A percentile compares a stretch with the other conserved stretches of the same genome.
Evolutionary conservation across 2,113 vertebrate genomes (phyloP).

Genomic region (Anarrhichthys ocellatus): DNA sequence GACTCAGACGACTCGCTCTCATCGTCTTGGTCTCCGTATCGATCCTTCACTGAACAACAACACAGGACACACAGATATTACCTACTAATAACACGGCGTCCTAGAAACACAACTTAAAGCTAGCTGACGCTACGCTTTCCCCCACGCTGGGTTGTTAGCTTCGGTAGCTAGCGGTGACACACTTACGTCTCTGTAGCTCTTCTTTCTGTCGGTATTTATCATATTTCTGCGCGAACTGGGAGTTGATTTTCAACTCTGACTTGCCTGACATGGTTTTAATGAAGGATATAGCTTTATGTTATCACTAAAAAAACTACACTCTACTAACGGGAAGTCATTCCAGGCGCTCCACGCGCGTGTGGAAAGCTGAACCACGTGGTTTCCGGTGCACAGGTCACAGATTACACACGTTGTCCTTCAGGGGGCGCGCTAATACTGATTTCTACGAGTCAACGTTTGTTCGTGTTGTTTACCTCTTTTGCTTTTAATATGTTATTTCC

Average conservation of each 20-base stretch:
- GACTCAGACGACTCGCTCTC: conserved; percentile 78
- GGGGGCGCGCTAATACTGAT: conserved; percentile 12
- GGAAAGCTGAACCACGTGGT: conserved; percentile 28
- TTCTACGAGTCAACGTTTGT: neutral
- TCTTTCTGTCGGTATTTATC: conserved; percentile 90
- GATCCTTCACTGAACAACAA: conserved; percentile 87
- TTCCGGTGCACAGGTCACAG: conserved; percentile 47
- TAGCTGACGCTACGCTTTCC: neutral
- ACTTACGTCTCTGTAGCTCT: conserved; percentile 91
- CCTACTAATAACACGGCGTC: fast-evolving
- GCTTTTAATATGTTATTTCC: neutral
- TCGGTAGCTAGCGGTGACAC: conserved; percentile 12
- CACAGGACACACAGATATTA: neutral
- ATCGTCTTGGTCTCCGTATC: conserved; percentile 81
- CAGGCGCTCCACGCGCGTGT: conserved; percentile 19
- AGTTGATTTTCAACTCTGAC: conserved; percentile 84
- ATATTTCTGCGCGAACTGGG: conserved; percentile 87
- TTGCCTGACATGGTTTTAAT: conserved; percentile 71
- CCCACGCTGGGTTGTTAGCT: conserved; percentile 55
- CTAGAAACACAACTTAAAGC: neutral
- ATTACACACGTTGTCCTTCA: fast-evolving
- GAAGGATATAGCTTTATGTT: fast-evolving
- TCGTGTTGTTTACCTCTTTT: neutral
- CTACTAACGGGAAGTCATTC: neutral
- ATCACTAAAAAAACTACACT: neutral